Evolutionary conservation across 2,797 vertebrate genomes (phyloP).

Genomic region (Anguilla anguilla): DNA sequence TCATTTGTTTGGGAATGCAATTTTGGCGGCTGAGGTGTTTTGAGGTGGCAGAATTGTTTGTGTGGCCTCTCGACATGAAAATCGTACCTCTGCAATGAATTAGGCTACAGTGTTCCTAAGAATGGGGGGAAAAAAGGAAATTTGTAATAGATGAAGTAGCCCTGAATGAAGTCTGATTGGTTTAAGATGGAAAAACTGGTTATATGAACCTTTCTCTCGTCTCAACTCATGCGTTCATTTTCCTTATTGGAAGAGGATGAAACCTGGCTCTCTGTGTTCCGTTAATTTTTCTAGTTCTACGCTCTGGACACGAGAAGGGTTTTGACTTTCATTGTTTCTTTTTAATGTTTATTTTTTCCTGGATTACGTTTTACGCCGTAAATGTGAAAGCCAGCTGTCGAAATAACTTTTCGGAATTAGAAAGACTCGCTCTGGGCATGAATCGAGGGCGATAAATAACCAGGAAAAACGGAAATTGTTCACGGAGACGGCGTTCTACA

Average conservation of each 20-base stretch:
- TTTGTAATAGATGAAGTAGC: not conserved
- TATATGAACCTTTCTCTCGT: not conserved
- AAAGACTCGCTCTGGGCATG: not conserved
- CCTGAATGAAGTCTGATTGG: not conserved
- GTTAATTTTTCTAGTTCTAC: not conserved
- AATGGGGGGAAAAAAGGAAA: not conserved
- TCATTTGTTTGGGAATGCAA: not conserved
- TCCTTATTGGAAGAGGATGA: not conserved
- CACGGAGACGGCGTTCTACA: not conserved
- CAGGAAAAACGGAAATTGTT: not conserved
- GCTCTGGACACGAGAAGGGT: not conserved
- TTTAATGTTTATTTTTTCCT: not conserved
- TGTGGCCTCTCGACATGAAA: not conserved
- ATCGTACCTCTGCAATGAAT: not conserved
- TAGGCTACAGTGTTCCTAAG: not conserved
- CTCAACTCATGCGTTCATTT: not conserved
- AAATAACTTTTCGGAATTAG: not conserved
- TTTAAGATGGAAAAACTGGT: slow-evolving; percentile 4
- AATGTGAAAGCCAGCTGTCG: not conserved
- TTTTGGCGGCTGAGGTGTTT: not conserved
- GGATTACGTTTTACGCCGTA: not conserved
- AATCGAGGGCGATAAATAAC: not conserved
- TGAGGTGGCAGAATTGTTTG: not conserved
- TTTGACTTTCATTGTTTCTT: not conserved
- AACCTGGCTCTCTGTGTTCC: not conserved